Conservation (phyloP, 2,113 vertebrate genomes). For the Nothocercus julius region DNA sequence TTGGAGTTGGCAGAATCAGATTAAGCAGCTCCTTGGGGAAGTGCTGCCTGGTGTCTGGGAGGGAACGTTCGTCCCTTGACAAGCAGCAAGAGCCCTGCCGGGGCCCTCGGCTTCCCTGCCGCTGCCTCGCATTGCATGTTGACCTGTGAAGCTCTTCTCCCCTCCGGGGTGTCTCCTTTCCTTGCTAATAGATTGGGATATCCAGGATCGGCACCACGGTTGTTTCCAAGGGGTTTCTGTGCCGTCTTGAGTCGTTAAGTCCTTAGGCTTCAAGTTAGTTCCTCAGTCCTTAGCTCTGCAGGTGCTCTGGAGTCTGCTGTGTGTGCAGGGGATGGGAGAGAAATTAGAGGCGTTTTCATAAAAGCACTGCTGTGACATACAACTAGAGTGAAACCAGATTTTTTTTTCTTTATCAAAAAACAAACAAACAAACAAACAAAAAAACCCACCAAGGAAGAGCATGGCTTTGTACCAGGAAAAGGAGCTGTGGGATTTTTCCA, state of each 20-base stretch:
- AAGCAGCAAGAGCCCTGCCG: background rate
- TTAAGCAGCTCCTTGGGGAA: background rate
- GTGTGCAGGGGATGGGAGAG: background rate
- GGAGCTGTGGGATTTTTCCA: background rate
- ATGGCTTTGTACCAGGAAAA: background rate
- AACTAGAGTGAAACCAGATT: too few species aligned
- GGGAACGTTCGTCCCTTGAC: background rate
- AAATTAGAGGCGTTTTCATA: background rate
- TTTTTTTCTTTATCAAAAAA: background rate
- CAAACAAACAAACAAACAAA: too few species aligned
- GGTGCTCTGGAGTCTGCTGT: background rate
- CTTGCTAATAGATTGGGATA: background rate
- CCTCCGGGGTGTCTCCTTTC: background rate
- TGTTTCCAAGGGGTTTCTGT: background rate
- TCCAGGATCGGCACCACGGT: background rate
- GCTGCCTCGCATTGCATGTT: background rate
- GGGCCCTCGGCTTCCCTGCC: background rate
- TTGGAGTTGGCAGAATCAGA: background rate
- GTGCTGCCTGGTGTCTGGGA: background rate
- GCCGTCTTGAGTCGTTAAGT: background rate
- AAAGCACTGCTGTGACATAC: background rate
- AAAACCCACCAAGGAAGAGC: too few species aligned
- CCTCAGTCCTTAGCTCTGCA: background rate
- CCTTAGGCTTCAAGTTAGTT: background rate
- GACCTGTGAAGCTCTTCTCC: background rate